These are phyloP conservation scores for Eristalis arbustorum DNA, from an alignment of 2,888 invertebrate species.

Conservation along the genomic window DNA sequence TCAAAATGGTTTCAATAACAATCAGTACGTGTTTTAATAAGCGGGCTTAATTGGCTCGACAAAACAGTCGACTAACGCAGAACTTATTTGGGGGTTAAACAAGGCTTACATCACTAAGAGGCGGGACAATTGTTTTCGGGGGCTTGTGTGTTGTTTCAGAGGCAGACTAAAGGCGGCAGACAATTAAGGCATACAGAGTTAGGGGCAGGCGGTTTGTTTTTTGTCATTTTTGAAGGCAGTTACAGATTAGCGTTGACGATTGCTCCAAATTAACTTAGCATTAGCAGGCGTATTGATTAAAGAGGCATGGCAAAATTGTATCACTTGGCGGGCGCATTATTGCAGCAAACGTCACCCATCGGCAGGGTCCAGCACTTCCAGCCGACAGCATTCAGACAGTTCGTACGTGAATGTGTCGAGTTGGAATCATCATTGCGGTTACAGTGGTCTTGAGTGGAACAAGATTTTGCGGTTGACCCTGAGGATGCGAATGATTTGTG, in stretches of 20 bases:
- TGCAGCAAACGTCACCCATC: slow-evolving; percentile 41
- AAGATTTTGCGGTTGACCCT: slow-evolving; percentile 44
- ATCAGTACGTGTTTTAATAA: slow-evolving; percentile 5
- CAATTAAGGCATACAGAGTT: slow-evolving; percentile 35
- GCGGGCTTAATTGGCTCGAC: slow-evolving; percentile 12
- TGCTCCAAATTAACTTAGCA: slow-evolving; percentile 67
- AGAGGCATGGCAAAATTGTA: slow-evolving; percentile 10
- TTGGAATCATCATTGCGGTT: slow-evolving; percentile 76
- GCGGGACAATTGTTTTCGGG: neutral
- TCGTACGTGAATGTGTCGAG: slow-evolving; percentile 77
- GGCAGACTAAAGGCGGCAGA: slow-evolving; percentile 36
- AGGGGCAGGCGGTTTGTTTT: slow-evolving; percentile 55
- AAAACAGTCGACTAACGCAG: slow-evolving; percentile 16
- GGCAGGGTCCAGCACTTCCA: slow-evolving; percentile 75
- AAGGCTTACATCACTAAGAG: slow-evolving; percentile 8
- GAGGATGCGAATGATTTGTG: slow-evolving; percentile 78
- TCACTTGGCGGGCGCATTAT: neutral
- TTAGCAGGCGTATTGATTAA: slow-evolving; percentile 54
- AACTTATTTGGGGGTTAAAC: slow-evolving; percentile 33
- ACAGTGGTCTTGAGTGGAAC: slow-evolving; percentile 58
- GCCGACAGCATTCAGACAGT: slow-evolving; percentile 76
- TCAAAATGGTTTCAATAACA: slow-evolving; percentile 12
- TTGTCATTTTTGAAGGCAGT: slow-evolving; percentile 42
- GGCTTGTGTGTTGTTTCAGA: slow-evolving; percentile 2
- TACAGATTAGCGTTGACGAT: slow-evolving; percentile 44